Evolutionary conservation across 2,888 invertebrate species (phyloP).

Genomic region (Tiliacea citrago): DNA sequence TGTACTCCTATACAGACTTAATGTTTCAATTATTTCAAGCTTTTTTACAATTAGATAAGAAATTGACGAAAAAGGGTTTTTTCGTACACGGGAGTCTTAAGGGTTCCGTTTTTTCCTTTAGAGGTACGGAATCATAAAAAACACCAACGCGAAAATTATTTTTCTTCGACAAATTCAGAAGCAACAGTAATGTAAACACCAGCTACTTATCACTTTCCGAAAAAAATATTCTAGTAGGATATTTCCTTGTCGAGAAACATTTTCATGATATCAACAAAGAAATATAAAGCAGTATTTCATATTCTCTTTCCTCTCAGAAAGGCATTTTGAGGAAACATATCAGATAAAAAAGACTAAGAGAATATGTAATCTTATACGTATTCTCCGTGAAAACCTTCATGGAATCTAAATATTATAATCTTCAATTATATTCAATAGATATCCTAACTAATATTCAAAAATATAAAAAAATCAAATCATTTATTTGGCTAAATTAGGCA

Average conservation of each 20-base stretch:
- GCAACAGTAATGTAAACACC: slow-evolving; percentile 11
- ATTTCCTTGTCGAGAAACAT: slow-evolving; percentile 7
- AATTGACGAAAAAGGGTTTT: too few species aligned
- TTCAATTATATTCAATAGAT: too few species aligned
- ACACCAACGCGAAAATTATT: background rate
- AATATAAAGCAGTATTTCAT: slow-evolving; percentile 19
- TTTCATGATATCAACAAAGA: slow-evolving; percentile 25
- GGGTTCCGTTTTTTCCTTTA: too few species aligned
- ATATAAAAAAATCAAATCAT: too few species aligned
- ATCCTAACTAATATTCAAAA: too few species aligned
- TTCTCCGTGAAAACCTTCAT: slow-evolving; percentile 1
- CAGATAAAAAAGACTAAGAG: slow-evolving; percentile 24
- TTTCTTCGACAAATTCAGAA: slow-evolving; percentile 1
- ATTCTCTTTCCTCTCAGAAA: slow-evolving; percentile 28
- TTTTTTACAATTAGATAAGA: too few species aligned
- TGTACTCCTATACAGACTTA: too few species aligned
- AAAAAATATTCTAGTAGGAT: background rate
- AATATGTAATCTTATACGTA: slow-evolving; percentile 25
- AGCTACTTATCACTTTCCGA: background rate
- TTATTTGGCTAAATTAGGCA: too few species aligned
- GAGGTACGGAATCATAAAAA: background rate
- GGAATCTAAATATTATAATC: too few species aligned
- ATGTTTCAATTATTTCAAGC: too few species aligned
- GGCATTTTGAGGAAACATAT: slow-evolving; percentile 29
- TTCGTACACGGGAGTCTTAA: too few species aligned